Evolutionary conservation across 2,113 vertebrate genomes (phyloP).

Genomic region (Apteryx owenii): DNA sequence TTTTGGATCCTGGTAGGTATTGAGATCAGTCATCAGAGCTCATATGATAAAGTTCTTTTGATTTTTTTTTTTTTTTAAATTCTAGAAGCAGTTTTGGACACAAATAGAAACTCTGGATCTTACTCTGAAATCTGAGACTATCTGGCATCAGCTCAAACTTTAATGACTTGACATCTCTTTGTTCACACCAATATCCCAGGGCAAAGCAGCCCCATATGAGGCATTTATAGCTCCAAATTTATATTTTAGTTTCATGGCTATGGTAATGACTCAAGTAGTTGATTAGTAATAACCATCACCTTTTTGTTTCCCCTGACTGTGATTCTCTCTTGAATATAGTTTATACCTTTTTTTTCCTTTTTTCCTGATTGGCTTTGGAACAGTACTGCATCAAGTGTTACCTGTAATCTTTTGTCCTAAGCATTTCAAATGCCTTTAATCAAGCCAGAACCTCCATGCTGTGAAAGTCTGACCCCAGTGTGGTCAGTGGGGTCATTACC

Average conservation of each 20-base stretch:
- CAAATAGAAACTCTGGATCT: conserved; percentile 18
- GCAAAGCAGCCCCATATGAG: conserved; percentile 18
- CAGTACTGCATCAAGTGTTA: not conserved
- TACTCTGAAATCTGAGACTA: conserved; percentile 19
- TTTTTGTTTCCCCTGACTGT: not conserved
- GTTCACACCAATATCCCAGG: conserved; percentile 29
- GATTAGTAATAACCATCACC: conserved; percentile 2
- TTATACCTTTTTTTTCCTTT: not conserved
- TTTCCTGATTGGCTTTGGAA: not conserved
- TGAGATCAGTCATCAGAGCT: not conserved
- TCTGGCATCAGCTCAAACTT: conserved; percentile 18
- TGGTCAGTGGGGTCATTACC: not conserved
- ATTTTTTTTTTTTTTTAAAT: not conserved
- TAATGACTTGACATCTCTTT: conserved; percentile 44
- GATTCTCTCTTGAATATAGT: not conserved
- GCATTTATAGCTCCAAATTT: not conserved
- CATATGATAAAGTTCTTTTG: not conserved
- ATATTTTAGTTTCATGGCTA: not conserved
- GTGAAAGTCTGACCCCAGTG: not conserved
- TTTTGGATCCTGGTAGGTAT: not conserved
- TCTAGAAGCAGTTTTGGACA: conserved; percentile 20
- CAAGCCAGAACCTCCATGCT: not conserved
- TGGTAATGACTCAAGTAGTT: conserved; percentile 7
- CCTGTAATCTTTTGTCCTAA: not conserved
- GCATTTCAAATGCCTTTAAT: not conserved